Evolutionary conservation across 2,113 vertebrate species (phyloP), one percentile per base, ranked within the genome.

Genomic region (Caranx ignobilis): DNA sequence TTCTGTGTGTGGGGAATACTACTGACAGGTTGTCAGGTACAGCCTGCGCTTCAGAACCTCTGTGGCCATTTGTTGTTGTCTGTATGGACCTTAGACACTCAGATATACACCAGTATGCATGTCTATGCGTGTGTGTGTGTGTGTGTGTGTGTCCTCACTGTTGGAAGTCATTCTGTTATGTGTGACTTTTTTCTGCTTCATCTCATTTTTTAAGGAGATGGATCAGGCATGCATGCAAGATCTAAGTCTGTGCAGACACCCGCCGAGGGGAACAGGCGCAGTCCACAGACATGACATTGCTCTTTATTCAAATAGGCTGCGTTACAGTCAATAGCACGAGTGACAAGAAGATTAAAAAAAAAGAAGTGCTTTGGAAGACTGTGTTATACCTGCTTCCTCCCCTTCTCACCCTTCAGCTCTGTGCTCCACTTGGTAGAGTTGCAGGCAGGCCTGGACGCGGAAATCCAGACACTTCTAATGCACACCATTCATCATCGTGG

Each of bases 401-500:
- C 45, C 31, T n/a, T 47, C 56, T 57, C 48, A 39, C 56, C 56
- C 57, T 54, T 66, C 66, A 34, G 57, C 79, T 75, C 70, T 76
- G 39, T 50, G 63, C 74, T 83, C 87, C 75, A 65, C 79, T 64
- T 86, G 82, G 65, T 61, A 67, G 86, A 87, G 90, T 75, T 47
- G 63, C 81, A 79, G 79, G 52, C 68, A 68, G 67, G 43, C 71
- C 26, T 50, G 54, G 72, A 67, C 56, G 34, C 35, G 74, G 60
- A 48, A 74, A 71, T 79, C 54, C 81, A 86, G 82, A 84, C 84
- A 57, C 65, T 71, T 79, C 70, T 90, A 87, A 91, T 91, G 73
- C 77, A 72, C 63, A 67, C 57, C 81, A 91, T 93, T 89, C 76
- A 86, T 91, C 91, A 92, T 70, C 15, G 34, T 87, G 82, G 77